Conservation (phyloP, 2,113 vertebrate genomes). For the Osmerus mordax region DNA sequence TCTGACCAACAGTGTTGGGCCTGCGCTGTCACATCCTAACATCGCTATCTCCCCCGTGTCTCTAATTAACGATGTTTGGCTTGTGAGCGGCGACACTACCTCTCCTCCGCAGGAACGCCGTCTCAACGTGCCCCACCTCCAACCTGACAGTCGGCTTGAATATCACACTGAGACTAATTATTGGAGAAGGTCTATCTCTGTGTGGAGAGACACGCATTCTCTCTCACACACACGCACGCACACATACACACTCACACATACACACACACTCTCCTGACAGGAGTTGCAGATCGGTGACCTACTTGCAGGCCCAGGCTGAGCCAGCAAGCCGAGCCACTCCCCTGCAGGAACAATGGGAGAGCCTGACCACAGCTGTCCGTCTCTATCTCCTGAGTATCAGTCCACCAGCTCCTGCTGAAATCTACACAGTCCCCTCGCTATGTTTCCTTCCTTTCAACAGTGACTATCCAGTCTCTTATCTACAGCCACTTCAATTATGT, state of each 20-base stretch:
- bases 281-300: constrained; percentile 67
- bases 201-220: constrained; percentile 46
- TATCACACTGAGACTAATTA: constrained; percentile 82
- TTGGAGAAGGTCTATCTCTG: constrained; percentile 57
- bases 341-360: background rate
- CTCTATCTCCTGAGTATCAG: too few relatives aligned
- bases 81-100: constrained; percentile 47
- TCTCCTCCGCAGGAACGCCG: constrained; percentile 68
- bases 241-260: background rate
- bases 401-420: too few relatives aligned
- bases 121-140: constrained; percentile 65
- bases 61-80: constrained; percentile 53
- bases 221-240: background rate
- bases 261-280: constrained; percentile 33
- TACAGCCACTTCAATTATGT: too few relatives aligned
- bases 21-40: background rate
- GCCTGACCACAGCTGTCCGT: background rate
- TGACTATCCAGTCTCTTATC: too few relatives aligned
- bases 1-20: too few relatives aligned
- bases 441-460: too few relatives aligned
- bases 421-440: too few relatives aligned
- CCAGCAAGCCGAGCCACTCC: constrained; percentile 13
- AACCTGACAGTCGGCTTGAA: constrained; percentile 67
- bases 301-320: constrained; percentile 53
- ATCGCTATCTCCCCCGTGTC: constrained; percentile 11